phyloP scores from a whole-genome alignment of 1,140 invertebrate species.

The Nephila pilipes region DNA sequence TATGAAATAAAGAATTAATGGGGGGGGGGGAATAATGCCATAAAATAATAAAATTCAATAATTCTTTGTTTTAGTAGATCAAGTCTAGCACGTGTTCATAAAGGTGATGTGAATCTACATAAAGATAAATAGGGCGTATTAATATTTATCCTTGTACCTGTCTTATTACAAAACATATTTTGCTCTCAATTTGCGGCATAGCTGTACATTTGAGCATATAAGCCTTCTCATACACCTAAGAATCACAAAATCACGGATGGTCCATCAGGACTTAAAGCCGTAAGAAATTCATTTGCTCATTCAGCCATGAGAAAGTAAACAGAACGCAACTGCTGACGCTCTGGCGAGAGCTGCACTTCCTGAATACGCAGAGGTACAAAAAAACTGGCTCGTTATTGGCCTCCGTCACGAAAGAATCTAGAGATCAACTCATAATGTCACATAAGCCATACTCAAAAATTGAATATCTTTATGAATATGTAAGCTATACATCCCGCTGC shows the following conservation, averaged over 20 bases:
- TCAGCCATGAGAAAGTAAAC: neutral
- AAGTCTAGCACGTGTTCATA: too few species aligned
- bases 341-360: neutral
- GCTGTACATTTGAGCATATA: too few species aligned
- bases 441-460: neutral
- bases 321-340: neutral
- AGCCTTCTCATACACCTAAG: neutral
- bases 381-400: neutral
- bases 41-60: too few species aligned
- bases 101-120: too few species aligned
- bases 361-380: neutral
- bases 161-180: too few species aligned
- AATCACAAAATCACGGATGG: neutral
- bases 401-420: neutral
- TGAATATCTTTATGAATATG: conserved; percentile 32
- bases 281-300: neutral
- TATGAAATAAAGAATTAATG: too few species aligned
- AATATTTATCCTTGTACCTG: too few species aligned
- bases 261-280: neutral
- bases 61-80: too few species aligned
- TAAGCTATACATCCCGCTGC: conserved; percentile 5
- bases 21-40: too few species aligned
- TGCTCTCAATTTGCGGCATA: too few species aligned
- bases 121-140: too few species aligned
- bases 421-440: neutral